phyloP scores from a whole-genome alignment of 2,888 invertebrate genomes.

The Hemicrepidius hirtus region DNA sequence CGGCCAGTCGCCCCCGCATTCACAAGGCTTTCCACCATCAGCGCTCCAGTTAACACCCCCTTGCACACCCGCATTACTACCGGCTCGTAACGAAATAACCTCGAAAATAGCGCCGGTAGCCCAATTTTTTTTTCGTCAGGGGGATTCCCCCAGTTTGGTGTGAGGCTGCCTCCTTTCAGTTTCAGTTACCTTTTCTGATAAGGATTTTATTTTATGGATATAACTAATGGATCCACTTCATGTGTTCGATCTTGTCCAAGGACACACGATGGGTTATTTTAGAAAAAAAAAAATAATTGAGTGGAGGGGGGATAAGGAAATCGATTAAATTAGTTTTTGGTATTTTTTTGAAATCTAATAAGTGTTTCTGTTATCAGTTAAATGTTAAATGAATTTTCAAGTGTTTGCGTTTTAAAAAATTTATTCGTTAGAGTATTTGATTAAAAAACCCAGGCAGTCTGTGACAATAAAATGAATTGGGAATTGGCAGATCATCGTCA shows the following conservation, averaged over 20 bases:
- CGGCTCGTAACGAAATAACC: conserved; percentile 36
- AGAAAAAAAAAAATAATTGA: too few species aligned
- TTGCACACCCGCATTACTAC: conserved; percentile 46
- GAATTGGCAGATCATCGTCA: conserved; percentile 18
- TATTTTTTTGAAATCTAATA: too few species aligned
- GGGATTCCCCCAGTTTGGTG: conserved; percentile 9
- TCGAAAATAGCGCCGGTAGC: conserved; percentile 16
- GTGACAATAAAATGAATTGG: neutral
- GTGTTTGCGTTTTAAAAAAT: neutral
- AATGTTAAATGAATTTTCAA: neutral
- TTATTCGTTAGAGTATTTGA: neutral
- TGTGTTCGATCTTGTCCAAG: too few species aligned
- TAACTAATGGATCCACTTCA: neutral
- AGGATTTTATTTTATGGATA: neutral
- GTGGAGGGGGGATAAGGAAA: too few species aligned
- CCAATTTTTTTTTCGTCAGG: conserved; percentile 40
- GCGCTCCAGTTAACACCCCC: conserved; percentile 45
- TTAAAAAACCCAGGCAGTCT: conserved; percentile 13
- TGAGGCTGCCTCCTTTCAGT: neutral
- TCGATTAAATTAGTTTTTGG: too few species aligned
- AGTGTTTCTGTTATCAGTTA: too few species aligned
- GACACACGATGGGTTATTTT: too few species aligned
- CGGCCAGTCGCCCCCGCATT: conserved; percentile 71
- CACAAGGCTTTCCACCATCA: conserved; percentile 41
- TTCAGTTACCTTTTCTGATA: neutral